Conservation (phyloP, 2,888 invertebrate genomes). For the Sialis lutaria region DNA sequence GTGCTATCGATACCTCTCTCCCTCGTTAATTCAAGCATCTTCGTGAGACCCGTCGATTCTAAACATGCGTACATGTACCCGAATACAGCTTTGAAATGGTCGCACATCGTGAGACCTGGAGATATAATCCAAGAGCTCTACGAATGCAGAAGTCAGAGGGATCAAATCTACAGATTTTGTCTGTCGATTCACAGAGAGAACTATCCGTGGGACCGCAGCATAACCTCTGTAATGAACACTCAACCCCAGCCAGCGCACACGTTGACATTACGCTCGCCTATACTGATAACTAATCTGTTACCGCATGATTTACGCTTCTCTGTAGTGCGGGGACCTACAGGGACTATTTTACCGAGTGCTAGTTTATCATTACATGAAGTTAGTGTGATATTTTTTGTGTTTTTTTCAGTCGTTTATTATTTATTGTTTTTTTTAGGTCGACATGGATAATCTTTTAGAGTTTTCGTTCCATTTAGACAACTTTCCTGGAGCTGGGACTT, state of each 20-base stretch:
- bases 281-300: constrained; percentile 72
- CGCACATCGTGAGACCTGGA: constrained; percentile 29
- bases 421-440: constrained; percentile 30
- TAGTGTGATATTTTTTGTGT: constrained; percentile 13
- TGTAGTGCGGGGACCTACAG: constrained; percentile 10
- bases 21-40: constrained; percentile 55
- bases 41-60: constrained; percentile 47
- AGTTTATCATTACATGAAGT: constrained; percentile 12
- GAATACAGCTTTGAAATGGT: constrained; percentile 41
- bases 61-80: constrained; percentile 34
- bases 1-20: constrained; percentile 60
- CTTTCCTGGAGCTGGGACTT: constrained; percentile 43
- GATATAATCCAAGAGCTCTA: constrained; percentile 25
- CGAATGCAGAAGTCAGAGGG: constrained; percentile 27
- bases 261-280: constrained; percentile 66
- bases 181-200: constrained; percentile 63
- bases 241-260: constrained; percentile 67
- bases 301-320: constrained; percentile 61
- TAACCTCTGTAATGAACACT: constrained; percentile 16
- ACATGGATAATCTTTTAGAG: constrained; percentile 54
- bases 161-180: constrained; percentile 43
- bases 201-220: constrained; percentile 50
- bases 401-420: constrained; percentile 1
- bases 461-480: constrained; percentile 68
- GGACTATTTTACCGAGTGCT: constrained; percentile 3